phyloP scores from a whole-genome alignment of 2,113 vertebrate species.

The Carettochelys insculpta region DNA sequence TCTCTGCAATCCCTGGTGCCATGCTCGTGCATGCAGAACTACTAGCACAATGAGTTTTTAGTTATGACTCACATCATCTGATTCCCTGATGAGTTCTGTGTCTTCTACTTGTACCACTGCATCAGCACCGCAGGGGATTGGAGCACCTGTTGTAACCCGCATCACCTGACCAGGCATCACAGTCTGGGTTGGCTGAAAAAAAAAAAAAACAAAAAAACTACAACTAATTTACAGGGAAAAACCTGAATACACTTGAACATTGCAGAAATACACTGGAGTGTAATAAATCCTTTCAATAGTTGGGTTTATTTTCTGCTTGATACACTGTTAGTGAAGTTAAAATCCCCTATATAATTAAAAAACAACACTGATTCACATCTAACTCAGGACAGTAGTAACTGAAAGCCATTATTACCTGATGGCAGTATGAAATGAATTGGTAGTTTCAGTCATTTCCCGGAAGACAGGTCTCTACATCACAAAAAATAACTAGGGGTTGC shows the following conservation, averaged over 20 bases:
- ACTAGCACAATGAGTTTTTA: conserved; percentile 14
- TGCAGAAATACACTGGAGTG: not conserved
- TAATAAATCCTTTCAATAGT: not conserved
- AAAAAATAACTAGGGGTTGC: not conserved
- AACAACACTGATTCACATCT: not conserved
- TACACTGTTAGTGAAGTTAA: not conserved
- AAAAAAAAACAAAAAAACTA: not conserved
- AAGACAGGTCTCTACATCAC: not conserved
- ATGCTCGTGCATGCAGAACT: not conserved
- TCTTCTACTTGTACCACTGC: conserved; percentile 99
- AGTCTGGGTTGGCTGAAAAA: conserved; percentile 93
- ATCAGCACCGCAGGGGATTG: conserved; percentile 98
- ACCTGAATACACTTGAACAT: not conserved
- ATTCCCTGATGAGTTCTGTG: conserved; percentile 97
- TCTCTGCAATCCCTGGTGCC: not conserved
- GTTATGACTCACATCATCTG: conserved; percentile 90
- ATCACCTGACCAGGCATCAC: conserved; percentile 99
- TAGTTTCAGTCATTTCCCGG: not conserved
- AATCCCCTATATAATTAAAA: not conserved
- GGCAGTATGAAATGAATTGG: not conserved
- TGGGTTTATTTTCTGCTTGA: not conserved
- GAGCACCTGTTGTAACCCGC: conserved; percentile 98
- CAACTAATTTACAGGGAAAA: not conserved
- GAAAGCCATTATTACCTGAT: not conserved
- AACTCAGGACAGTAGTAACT: not conserved